Evolutionary conservation across 2,888 invertebrate genomes (phyloP).

Genomic region (Phengaris alcon): DNA sequence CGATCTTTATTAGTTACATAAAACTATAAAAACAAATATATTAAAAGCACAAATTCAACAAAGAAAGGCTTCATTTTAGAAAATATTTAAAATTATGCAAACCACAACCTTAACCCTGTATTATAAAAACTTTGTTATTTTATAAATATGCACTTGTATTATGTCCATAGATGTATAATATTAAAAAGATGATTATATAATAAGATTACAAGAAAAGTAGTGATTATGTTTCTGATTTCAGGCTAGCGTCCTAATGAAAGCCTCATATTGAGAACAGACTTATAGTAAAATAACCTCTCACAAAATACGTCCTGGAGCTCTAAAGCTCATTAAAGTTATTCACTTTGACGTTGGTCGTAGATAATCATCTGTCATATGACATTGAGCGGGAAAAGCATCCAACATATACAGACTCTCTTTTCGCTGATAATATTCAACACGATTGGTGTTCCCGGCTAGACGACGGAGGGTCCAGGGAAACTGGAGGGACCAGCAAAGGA

Average conservation of each 20-base stretch:
- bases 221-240: neutral
- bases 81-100: no score
- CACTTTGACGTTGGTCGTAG: conserved; percentile 75
- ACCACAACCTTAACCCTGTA: no score
- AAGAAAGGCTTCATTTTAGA: no score
- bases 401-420: conserved; percentile 48
- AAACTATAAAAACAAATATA: no score
- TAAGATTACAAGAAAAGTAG: no score
- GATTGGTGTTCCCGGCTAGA: conserved; percentile 31
- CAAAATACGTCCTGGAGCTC: conserved; percentile 48
- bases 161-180: no score
- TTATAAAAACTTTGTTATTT: no score
- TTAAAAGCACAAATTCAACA: no score
- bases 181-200: no score
- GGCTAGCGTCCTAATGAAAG: neutral
- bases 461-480: conserved; percentile 37
- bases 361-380: conserved; percentile 77
- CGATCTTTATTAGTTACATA: no score
- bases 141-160: no score
- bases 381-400: conserved; percentile 56
- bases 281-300: conserved; percentile 34
- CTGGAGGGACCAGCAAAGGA: conserved; percentile 38
- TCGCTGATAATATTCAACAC: conserved; percentile 40
- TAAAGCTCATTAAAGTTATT: conserved; percentile 77
- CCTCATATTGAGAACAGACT: neutral